Base-by-base conservation (phyloP, 2,888 invertebrate genomes). In the Dicranocentrus wangi region DNA sequence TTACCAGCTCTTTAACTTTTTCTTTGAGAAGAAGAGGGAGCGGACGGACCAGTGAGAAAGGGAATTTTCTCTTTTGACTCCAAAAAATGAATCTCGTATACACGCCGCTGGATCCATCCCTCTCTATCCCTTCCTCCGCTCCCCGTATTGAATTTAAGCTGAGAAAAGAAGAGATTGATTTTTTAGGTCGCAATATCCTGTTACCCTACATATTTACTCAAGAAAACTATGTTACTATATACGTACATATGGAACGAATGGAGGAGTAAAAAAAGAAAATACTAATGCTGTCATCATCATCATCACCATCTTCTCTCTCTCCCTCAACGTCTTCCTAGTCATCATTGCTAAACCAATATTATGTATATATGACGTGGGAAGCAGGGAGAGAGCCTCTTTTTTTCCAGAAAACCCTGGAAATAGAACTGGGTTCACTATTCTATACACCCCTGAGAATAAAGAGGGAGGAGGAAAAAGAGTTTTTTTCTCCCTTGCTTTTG, bases 391-490 rank as follows among this genome's bases (percentile, higher is more conserved):
- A n/a, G n/a, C 13, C 19, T 23, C 51, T 27, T 68, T 28, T 51
- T 19, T 27, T 23, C 8, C n/a, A 5, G n/a, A 47, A n/a, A 27
- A 27, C 13, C 39, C 42, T 32, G n/a, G 32, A 28, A 61, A 61
- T 28, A 32, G 10, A 65, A 68, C 66, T 68, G 47, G 66, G 66
- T 68, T 68, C n/a, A n/a, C n/a, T n/a, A n/a, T n/a, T n/a, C n/a
- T n/a, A n/a, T n/a, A 27, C 51, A 25, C 8, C 42, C n/a, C 51
- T 43, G 25, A n/a, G 19, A 39, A 65, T 39, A 63, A 63, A 19
- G 17, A 32, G 8, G 17, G 39, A 10, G 17, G 7, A 51, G n/a
- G 17, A n/a, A n/a, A 1, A 13, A 32, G 19, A 17, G 10, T 32
- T 17, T 17, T 53, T 53, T 21, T n/a, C n/a, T n/a, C n/a, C n/a